phyloP scores from a whole-genome alignment of 1,140 invertebrate genomes.

The Pomacea maculata region DNA sequence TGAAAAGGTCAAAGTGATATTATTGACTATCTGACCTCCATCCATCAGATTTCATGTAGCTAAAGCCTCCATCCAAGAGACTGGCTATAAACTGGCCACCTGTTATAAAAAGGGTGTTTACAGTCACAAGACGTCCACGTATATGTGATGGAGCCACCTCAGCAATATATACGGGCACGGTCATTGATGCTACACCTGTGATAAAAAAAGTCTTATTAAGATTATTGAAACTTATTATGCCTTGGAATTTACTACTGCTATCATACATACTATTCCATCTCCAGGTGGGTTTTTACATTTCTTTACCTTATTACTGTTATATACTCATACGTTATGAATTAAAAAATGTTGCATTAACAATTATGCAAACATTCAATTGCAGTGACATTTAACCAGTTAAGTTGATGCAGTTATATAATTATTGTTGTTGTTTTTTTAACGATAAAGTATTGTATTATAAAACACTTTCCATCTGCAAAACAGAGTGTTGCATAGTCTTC shows the following conservation, averaged over 20 bases:
- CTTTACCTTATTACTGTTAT: too few relatives aligned
- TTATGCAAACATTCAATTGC: too few relatives aligned
- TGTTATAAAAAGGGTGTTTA: conserved; percentile 72
- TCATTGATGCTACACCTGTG: conserved; percentile 73
- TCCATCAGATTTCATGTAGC: conserved; percentile 56
- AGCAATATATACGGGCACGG: conserved; percentile 73
- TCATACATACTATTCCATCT: too few relatives aligned
- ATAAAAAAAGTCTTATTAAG: conserved; percentile 8
- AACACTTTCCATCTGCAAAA: too few relatives aligned
- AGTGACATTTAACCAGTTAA: too few relatives aligned
- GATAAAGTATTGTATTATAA: background rate
- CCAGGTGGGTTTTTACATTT: too few relatives aligned
- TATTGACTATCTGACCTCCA: conserved; percentile 50
- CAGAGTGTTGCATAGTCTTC: background rate
- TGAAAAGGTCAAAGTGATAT: too few relatives aligned
- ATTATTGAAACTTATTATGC: too few relatives aligned
- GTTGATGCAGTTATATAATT: background rate
- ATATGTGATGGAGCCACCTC: conserved; percentile 69
- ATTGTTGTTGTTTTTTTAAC: background rate
- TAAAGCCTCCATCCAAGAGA: conserved; percentile 70
- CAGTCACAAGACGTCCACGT: conserved; percentile 71
- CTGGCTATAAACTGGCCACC: conserved; percentile 71
- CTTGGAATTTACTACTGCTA: too few relatives aligned
- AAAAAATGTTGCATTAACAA: too few relatives aligned
- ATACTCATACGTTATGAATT: too few relatives aligned